These are phyloP conservation scores for Limenitis camilla DNA, from an alignment of 2,888 invertebrate genomes.

Conservation along the genomic window DNA sequence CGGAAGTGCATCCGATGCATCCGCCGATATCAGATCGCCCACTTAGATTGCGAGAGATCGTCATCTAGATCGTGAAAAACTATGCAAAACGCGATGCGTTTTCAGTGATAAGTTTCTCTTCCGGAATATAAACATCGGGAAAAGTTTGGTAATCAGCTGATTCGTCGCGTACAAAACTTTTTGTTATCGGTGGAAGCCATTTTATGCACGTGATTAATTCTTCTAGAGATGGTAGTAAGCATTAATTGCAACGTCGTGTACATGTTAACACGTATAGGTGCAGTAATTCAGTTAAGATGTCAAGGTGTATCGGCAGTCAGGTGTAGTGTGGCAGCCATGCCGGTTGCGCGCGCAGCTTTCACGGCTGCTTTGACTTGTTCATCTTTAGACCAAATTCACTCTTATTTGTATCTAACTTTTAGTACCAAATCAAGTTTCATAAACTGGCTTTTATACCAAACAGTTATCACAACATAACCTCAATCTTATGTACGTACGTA, in stretches of 20 bases:
- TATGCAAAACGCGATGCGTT: slow-evolving; percentile 39
- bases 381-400: slow-evolving; percentile 52
- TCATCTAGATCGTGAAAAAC: slow-evolving; percentile 32
- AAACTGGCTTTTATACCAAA: slow-evolving; percentile 59
- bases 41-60: slow-evolving; percentile 39
- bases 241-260: slow-evolving; percentile 33
- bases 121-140: slow-evolving; percentile 60
- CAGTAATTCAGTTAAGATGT: slow-evolving; percentile 58
- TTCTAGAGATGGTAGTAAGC: slow-evolving; percentile 34
- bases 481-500: slow-evolving; percentile 53
- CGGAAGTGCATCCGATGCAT: slow-evolving; percentile 56
- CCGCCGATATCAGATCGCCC: slow-evolving; percentile 42
- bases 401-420: slow-evolving; percentile 47
- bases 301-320: slow-evolving; percentile 63
- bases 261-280: slow-evolving; percentile 39
- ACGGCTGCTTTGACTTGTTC: slow-evolving; percentile 45
- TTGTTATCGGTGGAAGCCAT: slow-evolving; percentile 37
- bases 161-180: slow-evolving; percentile 49
- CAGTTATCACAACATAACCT: slow-evolving; percentile 73
- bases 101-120: slow-evolving; percentile 49
- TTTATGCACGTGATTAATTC: slow-evolving; percentile 37
- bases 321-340: slow-evolving; percentile 69
- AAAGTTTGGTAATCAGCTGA: slow-evolving; percentile 73
- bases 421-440: slow-evolving; percentile 41
- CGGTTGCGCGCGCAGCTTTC: slow-evolving; percentile 69